Evolutionary conservation across 2,113 vertebrate genomes (phyloP), one percentile per base, ranked within the genome.

Genomic region (Psephotus haematonotus): DNA sequence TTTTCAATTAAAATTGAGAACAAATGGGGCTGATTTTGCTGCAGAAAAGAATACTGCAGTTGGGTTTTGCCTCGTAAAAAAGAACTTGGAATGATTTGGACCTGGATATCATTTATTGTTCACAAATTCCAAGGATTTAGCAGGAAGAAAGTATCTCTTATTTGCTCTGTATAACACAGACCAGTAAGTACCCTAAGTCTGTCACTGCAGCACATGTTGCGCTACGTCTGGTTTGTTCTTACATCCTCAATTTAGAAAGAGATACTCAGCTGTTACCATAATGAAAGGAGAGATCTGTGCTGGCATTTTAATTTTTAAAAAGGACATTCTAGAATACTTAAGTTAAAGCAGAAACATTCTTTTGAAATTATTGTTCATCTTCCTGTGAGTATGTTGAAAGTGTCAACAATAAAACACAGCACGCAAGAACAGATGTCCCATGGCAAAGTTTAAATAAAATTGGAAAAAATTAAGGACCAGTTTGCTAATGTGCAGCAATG

Each of bases 401-500:
- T 74, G 77, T 95, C 93, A 97, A 94, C 88, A 18, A 5, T 64
- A 43, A 68, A 83, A 96, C 62, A 82, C 35, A 83, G 81, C 25
- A 63, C 69, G 91, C 64, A 53, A 87, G 96, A 97, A 88, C 97
- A 98, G 98, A 98, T 98, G 98, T 97, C 95, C 88, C 50, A 6
- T 95, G 96, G 96, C 95, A 97, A 97, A 97, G 94, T 94, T 94
- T 95, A 96, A 96, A 97, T 93, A 69, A 97, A 97, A 94, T 92
- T 95, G 90, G 95, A 97, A 88, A 95, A 96, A 97, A 97, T 97
- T 95, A 97, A 53, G 78, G 65, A 80, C 90, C 94, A 92, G 86
- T 96, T 97, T 97, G 88, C 65, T 93, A 94, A 95, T 71, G 64
- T 9, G 18, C 80, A 88, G 74, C 85, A 83, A 80, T 94, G 91